These are phyloP conservation scores for Lanistes nyassanus DNA, from an alignment of 1,140 invertebrate genomes.

Conservation along the genomic window DNA sequence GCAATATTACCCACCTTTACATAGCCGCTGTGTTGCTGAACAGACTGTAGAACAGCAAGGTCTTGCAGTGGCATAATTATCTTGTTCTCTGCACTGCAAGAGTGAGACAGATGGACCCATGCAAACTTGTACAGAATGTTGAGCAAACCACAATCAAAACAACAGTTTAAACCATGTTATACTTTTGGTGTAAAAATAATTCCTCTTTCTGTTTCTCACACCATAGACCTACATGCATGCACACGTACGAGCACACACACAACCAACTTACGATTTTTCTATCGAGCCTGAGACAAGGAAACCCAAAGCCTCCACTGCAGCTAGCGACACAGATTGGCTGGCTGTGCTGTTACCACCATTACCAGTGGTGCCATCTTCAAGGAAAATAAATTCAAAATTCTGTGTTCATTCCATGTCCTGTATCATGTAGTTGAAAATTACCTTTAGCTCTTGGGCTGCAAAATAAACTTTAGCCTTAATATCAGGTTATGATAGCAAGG, in stretches of 20 bases:
- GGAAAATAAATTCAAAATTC: no score
- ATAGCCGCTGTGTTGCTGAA: slow-evolving; percentile 57
- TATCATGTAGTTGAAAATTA: no score
- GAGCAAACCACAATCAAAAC: not conserved
- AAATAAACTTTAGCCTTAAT: no score
- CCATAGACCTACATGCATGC: not conserved
- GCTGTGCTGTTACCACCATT: slow-evolving; percentile 12
- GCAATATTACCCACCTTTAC: slow-evolving; percentile 48
- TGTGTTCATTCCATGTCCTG: no score
- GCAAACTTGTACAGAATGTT: not conserved
- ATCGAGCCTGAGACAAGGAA: slow-evolving; percentile 61
- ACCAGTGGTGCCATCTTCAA: slow-evolving; percentile 14
- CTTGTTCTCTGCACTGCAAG: slow-evolving; percentile 32
- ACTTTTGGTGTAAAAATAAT: no score
- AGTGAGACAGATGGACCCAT: not conserved
- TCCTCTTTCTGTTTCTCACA: not conserved
- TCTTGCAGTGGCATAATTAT: slow-evolving; percentile 53
- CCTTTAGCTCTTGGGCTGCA: no score
- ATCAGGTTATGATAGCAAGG: no score
- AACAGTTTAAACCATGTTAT: not conserved
- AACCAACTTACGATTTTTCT: slow-evolving; percentile 45
- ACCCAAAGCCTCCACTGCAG: slow-evolving; percentile 59
- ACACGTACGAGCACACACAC: not conserved
- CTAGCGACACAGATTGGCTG: slow-evolving; percentile 42
- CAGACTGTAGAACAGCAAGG: slow-evolving; percentile 51